These are phyloP conservation scores for Cordilura impudica DNA, from an alignment of 2,888 invertebrate species.

Conservation along the genomic window DNA sequence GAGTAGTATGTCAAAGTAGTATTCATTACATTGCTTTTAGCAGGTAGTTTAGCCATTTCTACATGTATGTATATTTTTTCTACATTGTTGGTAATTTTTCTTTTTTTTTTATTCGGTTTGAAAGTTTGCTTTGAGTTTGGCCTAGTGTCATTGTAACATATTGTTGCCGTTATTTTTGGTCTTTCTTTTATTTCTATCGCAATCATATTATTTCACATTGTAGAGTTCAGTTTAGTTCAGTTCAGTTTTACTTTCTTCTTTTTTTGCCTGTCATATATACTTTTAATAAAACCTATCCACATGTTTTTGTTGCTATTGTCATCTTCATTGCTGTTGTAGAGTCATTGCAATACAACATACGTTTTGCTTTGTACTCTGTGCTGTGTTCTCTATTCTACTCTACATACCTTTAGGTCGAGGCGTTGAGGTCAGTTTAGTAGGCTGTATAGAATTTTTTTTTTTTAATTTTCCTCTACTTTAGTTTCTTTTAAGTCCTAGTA, in stretches of 20 bases:
- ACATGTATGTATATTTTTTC: slow-evolving; percentile 14
- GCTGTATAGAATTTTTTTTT: slow-evolving; percentile 43
- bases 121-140: slow-evolving; percentile 32
- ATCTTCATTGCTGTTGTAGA: slow-evolving; percentile 26
- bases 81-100: slow-evolving; percentile 13
- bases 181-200: slow-evolving; percentile 66
- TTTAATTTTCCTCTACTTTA: slow-evolving; percentile 1
- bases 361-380: neutral
- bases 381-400: neutral
- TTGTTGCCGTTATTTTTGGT: slow-evolving; percentile 1
- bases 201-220: slow-evolving; percentile 73
- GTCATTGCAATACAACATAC: slow-evolving; percentile 10
- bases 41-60: slow-evolving; percentile 47
- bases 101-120: slow-evolving; percentile 3
- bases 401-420: slow-evolving; percentile 49
- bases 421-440: slow-evolving; percentile 60
- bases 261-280: slow-evolving; percentile 45
- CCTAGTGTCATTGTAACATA: slow-evolving; percentile 35
- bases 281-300: slow-evolving; percentile 47
- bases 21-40: slow-evolving; percentile 50
- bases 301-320: slow-evolving; percentile 18
- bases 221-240: slow-evolving; percentile 32
- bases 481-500: slow-evolving; percentile 15
- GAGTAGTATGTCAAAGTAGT: slow-evolving; percentile 34
- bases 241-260: slow-evolving; percentile 1